Conservation (phyloP, 2,113 vertebrate genomes). For the Chloropsis hardwickii region DNA sequence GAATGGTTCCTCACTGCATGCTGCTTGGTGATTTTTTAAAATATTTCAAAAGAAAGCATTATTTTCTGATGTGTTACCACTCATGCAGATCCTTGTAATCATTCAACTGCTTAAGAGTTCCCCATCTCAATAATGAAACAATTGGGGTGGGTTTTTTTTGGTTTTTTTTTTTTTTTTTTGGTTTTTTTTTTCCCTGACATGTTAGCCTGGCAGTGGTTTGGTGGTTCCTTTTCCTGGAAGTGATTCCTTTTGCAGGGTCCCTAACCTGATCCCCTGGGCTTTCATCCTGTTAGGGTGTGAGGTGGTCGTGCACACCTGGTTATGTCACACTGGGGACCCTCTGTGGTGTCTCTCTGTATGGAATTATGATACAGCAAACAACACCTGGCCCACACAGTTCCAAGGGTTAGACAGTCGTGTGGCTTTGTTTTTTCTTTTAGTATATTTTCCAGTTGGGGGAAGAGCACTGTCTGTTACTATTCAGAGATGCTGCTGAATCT, state of each 20-base stretch:
- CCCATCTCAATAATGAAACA: background rate
- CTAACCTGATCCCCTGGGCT: background rate
- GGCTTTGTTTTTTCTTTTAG: no score
- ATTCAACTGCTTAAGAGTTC: background rate
- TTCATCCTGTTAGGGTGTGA: background rate
- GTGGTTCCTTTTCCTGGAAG: background rate
- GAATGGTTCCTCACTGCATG: conserved; percentile 22
- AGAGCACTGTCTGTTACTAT: background rate
- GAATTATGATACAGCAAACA: background rate
- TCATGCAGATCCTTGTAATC: background rate
- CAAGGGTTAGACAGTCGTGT: background rate
- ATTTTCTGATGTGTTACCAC: background rate
- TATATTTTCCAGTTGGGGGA: background rate
- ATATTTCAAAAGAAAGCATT: background rate
- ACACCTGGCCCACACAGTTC: background rate
- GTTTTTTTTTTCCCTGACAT: no score
- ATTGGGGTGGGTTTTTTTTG: no score
- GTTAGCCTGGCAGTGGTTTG: background rate
- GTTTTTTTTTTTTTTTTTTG: no score
- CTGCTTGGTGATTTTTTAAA: conserved; percentile 18
- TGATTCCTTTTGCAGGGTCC: background rate
- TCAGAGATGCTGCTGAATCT: background rate
- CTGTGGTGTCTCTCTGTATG: background rate
- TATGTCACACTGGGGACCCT: background rate
- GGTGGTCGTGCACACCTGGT: background rate